Evolutionary conservation across 53 echinoderm and acorn worm genomes (phyloP), one percentile per base, ranked within the genome.

Genomic region (Apostichopus leukothele): DNA sequence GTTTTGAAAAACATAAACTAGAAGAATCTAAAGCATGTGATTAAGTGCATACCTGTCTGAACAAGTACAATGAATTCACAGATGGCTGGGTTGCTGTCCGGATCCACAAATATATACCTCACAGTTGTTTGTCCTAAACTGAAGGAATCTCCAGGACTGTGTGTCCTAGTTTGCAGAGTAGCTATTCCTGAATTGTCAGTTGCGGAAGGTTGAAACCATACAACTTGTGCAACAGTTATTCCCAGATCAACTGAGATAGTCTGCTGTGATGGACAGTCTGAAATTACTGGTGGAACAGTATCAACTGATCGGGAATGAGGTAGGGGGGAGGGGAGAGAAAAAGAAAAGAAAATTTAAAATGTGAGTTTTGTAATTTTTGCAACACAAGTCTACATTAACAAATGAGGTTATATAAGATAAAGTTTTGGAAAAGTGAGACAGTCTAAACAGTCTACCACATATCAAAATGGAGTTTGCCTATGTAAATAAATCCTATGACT

Each of bases 221-320:
- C 12, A 1, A 74, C 87, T 21, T 3, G 5, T 7, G 20, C 75
- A 50, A 79, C 74, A 5, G 75, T 66, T 52, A 5, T 3, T 8
- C 92, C 90, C 3, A 86, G 63, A 54, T 92, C 92, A 74, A 89
- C 63, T 73, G 90, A 9, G 20, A 60, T 6, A 71, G 57, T 1
- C 13, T 73, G 52, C 67, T 51, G n/a, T 87, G 6, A 25, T 25
- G 25, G 1, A 25, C 0, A 25, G 25, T 1, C 1, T 25, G 25
- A 25, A 25, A 25, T 25, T 25, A 25, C 0, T 25, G 1, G 0
- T 25, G 25, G n/a, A n/a, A n/a, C n/a, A n/a, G n/a, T n/a, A n/a
- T n/a, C n/a, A n/a, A n/a, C n/a, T n/a, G n/a, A n/a, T n/a, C n/a
- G n/a, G n/a, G n/a, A n/a, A n/a, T n/a, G n/a, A n/a, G n/a, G n/a